Conservation (phyloP, 2,888 invertebrate species). For the Hartigia nigra region DNA sequence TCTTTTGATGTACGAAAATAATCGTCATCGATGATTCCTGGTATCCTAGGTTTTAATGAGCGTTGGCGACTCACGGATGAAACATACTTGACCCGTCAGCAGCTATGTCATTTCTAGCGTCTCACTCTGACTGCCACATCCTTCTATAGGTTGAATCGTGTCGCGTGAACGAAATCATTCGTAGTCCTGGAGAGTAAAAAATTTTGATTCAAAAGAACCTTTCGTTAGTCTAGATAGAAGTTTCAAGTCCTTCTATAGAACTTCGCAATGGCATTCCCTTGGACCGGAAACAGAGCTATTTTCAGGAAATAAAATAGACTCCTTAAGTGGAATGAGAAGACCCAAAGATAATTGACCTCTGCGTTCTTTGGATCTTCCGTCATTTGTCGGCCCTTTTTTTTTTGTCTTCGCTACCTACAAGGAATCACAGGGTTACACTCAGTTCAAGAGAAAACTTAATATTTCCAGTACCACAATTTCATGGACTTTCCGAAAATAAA, state of each 20-base stretch:
- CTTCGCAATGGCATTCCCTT: not conserved
- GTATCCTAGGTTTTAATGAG: not conserved
- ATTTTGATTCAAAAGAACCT: not conserved
- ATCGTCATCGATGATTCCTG: not conserved
- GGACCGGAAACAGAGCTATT: slow-evolving; percentile 42
- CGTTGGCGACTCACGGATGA: not conserved
- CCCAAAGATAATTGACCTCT: slow-evolving; percentile 32
- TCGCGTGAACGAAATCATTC: too few relatives aligned
- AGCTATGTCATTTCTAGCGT: too few relatives aligned
- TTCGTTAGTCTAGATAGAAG: not conserved
- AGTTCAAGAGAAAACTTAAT: not conserved
- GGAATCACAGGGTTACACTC: not conserved
- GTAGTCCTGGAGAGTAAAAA: not conserved
- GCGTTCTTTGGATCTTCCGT: not conserved
- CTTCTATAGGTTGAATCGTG: too few relatives aligned
- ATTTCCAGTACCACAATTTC: too few relatives aligned
- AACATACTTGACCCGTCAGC: too few relatives aligned
- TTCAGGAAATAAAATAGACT: slow-evolving; percentile 47
- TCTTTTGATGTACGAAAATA: not conserved
- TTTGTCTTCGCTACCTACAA: not conserved
- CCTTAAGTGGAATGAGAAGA: slow-evolving; percentile 17
- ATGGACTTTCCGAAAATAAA: too few relatives aligned
- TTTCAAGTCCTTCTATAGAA: not conserved
- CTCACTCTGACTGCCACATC: too few relatives aligned
- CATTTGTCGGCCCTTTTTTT: not conserved